phyloP scores from a whole-genome alignment of 2,113 vertebrate genomes.

The Seriola quinqueradiata region DNA sequence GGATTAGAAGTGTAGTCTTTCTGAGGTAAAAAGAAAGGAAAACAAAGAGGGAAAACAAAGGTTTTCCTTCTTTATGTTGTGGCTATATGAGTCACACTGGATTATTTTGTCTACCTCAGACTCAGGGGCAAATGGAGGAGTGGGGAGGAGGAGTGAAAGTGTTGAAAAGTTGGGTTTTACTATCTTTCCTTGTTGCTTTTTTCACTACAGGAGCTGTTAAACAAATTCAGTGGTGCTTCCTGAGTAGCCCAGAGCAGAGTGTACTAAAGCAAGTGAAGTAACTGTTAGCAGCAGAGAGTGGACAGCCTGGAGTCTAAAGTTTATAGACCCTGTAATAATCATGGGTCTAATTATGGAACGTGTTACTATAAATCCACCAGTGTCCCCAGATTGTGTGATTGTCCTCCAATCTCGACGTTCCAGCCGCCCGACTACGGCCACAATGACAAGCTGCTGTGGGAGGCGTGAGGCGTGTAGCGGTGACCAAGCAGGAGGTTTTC shows the following conservation, averaged over 20 bases:
- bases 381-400: constrained; percentile 62
- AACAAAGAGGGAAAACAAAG: not conserved
- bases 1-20: constrained; percentile 51
- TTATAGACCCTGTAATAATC: constrained; percentile 79
- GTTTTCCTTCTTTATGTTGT: constrained; percentile 58
- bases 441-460: constrained; percentile 77
- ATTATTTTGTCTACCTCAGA: constrained; percentile 59
- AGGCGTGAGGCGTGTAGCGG: constrained; percentile 53
- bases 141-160: constrained; percentile 25
- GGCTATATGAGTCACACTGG: constrained; percentile 33
- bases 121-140: constrained; percentile 26
- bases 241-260: constrained; percentile 37
- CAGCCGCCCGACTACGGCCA: constrained; percentile 49
- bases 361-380: constrained; percentile 81
- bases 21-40: constrained; percentile 8
- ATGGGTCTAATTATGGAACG: constrained; percentile 81
- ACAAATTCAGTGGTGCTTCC: constrained; percentile 12
- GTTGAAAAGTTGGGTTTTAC: constrained; percentile 12
- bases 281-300: constrained; percentile 50
- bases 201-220: constrained; percentile 27
- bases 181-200: constrained; percentile 23
- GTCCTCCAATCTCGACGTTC: constrained; percentile 60
- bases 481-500: constrained; percentile 75
- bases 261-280: constrained; percentile 49
- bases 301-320: constrained; percentile 65